Base-by-base conservation (phyloP, 2,888 invertebrate genomes). In the Clunio marinus region DNA sequence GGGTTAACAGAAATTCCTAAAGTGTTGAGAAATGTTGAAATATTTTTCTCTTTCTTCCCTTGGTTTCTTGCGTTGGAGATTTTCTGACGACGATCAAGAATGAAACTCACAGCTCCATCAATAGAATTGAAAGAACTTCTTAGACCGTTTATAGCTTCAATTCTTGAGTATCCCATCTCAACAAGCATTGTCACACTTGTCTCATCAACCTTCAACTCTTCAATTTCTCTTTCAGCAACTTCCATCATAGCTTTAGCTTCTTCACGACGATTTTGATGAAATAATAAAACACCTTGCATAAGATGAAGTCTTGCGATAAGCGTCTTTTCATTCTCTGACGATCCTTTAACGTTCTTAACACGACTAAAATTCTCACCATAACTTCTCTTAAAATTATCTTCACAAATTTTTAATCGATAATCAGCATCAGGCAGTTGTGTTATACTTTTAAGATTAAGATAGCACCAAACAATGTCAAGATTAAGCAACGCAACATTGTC, bases 381-480 rank as follows among this genome's bases (percentile, higher is more conserved):
- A 71, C 84, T 86, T 70, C 81, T 81, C 1, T 81, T 79, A 72
- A 89, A 86, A 69, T 83, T 83, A 22, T 81, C 78, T 74, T 91
- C 89, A 70, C 91, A 91, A 17, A 82, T 78, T 13, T 79, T 78
- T 51, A 93, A 79, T 10, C 92, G 80, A 4, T 81, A 78, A 41
- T 86, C 86, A 1, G 89, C 92, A 77, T 92, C 91, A 3, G 87
- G 87, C 59, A 89, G 76, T 72, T 88, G 86, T 0, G 84, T 81
- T 37, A 92, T 82, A 75, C 84, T 87, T 76, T 77, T 77, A 24
- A 93, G 81, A 73, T 87, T 86, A 65, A 92, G 82, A 80, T 93
- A 93, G 77, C 92, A 91, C 93, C 93, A 93, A n/a, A 90, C 87
- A 71, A 93, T 88, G 78, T 93, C 93, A 74, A 93, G 80, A 77